Conservation (phyloP, 1,140 invertebrate genomes). For the Aradophagus sp. region DNA sequence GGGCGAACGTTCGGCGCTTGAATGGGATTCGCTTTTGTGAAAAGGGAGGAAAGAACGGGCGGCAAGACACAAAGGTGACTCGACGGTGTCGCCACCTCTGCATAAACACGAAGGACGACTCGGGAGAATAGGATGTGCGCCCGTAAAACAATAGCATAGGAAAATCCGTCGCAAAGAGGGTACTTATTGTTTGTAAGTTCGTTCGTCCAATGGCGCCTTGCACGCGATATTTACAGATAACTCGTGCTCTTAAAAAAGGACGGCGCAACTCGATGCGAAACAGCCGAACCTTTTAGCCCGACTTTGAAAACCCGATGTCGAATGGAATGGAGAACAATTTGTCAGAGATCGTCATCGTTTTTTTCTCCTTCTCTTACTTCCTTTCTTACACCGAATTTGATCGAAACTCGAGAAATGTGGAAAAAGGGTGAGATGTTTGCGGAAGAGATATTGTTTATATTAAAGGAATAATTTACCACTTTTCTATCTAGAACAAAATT, state of each 20-base stretch:
- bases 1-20: constrained; percentile 28
- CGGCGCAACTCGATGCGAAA: constrained; percentile 4
- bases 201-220: constrained; percentile 35
- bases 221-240: constrained; percentile 45
- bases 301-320: no score
- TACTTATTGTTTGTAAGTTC: constrained; percentile 51
- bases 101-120: constrained; percentile 56
- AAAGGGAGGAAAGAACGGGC: constrained; percentile 46
- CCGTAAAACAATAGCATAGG: constrained; percentile 50
- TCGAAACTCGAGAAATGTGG: no score
- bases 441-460: no score
- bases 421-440: no score
- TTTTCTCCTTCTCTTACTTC: no score
- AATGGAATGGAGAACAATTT: no score
- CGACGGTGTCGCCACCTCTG: constrained; percentile 50
- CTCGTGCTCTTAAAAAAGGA: constrained; percentile 12
- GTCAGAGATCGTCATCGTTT: no score
- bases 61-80: constrained; percentile 55
- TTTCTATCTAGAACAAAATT: no score
- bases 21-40: constrained; percentile 54
- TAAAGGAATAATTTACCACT: no score
- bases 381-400: no score
- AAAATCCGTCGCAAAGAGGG: constrained; percentile 55
- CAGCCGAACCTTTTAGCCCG: constrained; percentile 7
- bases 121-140: constrained; percentile 41